These are phyloP conservation scores for Heptranchias perlo DNA, from an alignment of 2,113 vertebrate genomes.

Conservation along the genomic window DNA sequence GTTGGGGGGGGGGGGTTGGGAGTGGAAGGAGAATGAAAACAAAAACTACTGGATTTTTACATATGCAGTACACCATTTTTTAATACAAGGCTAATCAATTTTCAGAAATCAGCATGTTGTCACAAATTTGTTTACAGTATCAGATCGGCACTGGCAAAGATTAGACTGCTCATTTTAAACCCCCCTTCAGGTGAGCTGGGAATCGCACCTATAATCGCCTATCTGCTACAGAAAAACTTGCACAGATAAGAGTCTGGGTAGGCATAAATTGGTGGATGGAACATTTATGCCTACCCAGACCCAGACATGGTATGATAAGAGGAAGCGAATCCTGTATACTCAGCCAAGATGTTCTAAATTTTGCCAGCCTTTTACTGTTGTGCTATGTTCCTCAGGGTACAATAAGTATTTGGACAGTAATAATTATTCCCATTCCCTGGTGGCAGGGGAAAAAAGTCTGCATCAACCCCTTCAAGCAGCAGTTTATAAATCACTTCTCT, in stretches of 20 bases:
- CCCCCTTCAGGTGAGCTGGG: background rate
- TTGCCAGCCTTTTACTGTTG: background rate
- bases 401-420: background rate
- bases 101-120: background rate
- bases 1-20: too few species aligned
- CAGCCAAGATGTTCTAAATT: background rate
- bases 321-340: background rate
- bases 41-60: background rate
- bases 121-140: background rate
- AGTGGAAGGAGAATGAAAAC: background rate
- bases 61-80: background rate
- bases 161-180: background rate
- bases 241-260: background rate
- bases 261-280: background rate
- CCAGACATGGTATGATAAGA: too few species aligned
- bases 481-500: background rate
- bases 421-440: background rate
- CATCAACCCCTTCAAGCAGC: background rate
- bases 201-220: background rate
- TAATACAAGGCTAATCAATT: background rate
- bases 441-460: background rate
- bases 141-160: background rate
- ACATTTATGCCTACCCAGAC: too few species aligned
- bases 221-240: background rate
- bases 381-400: background rate